A percentile compares a stretch with the other conserved stretches of the same genome.
Evolutionary conservation across 1,140 invertebrate species (phyloP).

Genomic region (Conus ventricosus): DNA sequence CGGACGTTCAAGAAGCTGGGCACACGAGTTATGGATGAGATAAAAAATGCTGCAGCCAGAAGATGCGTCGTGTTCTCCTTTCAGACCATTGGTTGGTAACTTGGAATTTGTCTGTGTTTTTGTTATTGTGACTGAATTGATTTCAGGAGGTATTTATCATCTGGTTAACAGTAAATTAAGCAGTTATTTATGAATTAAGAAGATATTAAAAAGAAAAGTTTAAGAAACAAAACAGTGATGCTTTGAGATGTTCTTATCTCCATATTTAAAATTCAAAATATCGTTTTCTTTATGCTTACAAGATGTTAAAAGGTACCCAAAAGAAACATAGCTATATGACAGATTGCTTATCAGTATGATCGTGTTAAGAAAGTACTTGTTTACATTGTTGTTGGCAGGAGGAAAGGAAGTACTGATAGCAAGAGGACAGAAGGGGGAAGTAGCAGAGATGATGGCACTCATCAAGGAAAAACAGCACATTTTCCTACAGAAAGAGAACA

Average conservation of each 20-base stretch:
- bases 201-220: too few species aligned
- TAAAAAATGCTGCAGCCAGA: neutral
- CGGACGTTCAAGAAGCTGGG: slow-evolving; percentile 7
- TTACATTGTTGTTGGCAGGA: neutral
- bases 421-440: neutral
- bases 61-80: neutral
- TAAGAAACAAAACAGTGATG: too few species aligned
- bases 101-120: neutral
- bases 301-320: neutral
- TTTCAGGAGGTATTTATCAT: too few species aligned
- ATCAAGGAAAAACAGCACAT: slow-evolving; percentile 3
- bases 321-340: too few species aligned
- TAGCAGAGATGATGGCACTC: neutral
- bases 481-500: neutral
- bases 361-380: neutral
- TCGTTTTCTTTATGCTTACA: too few species aligned
- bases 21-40: neutral
- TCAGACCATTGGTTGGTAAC: neutral
- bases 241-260: too few species aligned
- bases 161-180: too few species aligned
- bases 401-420: neutral
- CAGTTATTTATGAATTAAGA: too few species aligned
- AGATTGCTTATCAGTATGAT: neutral
- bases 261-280: too few species aligned
- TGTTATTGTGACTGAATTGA: too few species aligned